Evolutionary conservation across 2,113 vertebrate species (phyloP), one percentile per base, ranked within the genome.

Genomic region (Phyllostomus hastatus): DNA sequence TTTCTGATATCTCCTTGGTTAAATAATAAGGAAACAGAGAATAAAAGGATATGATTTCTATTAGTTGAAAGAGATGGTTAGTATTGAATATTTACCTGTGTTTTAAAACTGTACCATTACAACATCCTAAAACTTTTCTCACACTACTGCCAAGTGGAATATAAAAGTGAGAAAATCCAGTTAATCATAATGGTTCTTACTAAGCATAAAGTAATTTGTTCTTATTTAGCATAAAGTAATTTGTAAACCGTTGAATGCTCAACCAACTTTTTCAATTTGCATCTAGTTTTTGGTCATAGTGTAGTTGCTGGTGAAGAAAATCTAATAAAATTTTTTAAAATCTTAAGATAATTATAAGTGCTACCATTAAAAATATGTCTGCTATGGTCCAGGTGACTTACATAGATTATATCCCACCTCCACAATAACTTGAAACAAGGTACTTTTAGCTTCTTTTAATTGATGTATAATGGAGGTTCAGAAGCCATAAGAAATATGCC

Each of bases 241-340:
- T 92, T 94, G 48, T 90, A 94, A 92, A 97, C 61, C 94, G 96
- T 19, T 96, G 80, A 96, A 97, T 95, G 92, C 48, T 95, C 90
- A 96, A 88, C 22, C 9, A 50, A 59, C 28, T 97, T 97, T 95
- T 95, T 75, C 66, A 85, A 48, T 95, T 90, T 97, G 41, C 70
- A 88, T 95, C 81, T 81, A 90, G 70, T 81, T 87, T 10, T 61
- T 95, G 75, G 90, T 59, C 84, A 92, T 59, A 93, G 50, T 79
- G 4, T n/a, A 87, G 50, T 41, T 41, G 10, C 80, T 82, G 59
- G 90, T 31, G 91, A 96, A 89, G 79, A 93, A 91, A 93, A 93
- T 52, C 20, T 93, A 93, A 88, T 90, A 93, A 93, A 88, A 31
- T 72, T 95, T 94, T 85, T 33, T 41, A 95, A 95, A 87, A 90